Evolutionary conservation across 2,113 vertebrate species (phyloP).

Genomic region (Bubo scandiacus): DNA sequence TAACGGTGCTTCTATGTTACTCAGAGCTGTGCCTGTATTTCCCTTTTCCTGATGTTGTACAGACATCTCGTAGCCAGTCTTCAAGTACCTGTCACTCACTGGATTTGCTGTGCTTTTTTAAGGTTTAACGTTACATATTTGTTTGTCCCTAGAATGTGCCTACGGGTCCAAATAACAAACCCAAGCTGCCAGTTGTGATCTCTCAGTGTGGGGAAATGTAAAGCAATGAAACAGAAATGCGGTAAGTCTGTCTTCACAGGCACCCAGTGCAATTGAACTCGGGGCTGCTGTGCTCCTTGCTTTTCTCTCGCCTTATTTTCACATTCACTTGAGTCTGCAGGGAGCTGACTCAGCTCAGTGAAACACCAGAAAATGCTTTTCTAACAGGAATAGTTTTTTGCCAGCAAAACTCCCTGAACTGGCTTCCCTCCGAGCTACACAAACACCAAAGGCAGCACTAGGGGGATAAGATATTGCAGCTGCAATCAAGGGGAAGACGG

Average conservation of each 20-base stretch:
- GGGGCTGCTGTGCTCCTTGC: neutral
- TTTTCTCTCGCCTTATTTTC: neutral
- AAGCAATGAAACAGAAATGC: neutral
- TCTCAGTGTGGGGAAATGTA: slow-evolving; percentile 96
- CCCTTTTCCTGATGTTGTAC: neutral
- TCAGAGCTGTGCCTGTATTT: neutral
- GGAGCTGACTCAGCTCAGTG: neutral
- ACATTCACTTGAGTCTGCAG: neutral
- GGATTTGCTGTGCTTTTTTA: neutral
- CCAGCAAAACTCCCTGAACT: neutral
- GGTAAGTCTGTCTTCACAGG: slow-evolving; percentile 30
- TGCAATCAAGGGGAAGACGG: neutral
- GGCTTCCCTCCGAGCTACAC: neutral
- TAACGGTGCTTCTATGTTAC: neutral
- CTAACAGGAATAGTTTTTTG: neutral
- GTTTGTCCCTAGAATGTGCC: slow-evolving; percentile 86
- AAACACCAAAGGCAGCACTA: neutral
- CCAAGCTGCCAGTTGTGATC: slow-evolving; percentile 91
- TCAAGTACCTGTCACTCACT: too few relatives aligned
- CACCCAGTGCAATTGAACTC: neutral
- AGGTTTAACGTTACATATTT: neutral
- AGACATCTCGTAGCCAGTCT: neutral
- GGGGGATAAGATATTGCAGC: neutral
- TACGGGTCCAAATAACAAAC: slow-evolving; percentile 95
- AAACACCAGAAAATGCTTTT: neutral